These are phyloP conservation scores for Procambarus virginalis DNA, from an alignment of 1,140 invertebrate genomes.

Conservation along the genomic window DNA sequence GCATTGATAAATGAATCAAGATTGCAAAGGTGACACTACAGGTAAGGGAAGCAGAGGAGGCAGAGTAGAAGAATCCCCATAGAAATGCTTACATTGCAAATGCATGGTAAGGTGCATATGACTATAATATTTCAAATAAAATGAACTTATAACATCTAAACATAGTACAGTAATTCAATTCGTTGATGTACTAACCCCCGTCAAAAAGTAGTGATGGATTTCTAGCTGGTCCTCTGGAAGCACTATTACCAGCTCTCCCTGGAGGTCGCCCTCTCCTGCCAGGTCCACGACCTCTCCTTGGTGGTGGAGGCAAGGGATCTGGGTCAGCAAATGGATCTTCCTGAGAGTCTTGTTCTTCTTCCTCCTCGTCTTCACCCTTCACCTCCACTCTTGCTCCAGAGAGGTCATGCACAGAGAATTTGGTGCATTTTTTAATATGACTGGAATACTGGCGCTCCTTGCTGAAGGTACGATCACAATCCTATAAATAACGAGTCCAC, in stretches of 20 bases:
- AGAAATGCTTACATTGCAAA: too few species aligned
- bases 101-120: too few species aligned
- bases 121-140: too few species aligned
- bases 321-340: slow-evolving; percentile 69
- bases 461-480: slow-evolving; percentile 68
- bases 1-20: too few species aligned
- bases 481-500: slow-evolving; percentile 38
- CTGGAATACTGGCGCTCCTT: slow-evolving; percentile 67
- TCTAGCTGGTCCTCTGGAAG: neutral
- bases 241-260: slow-evolving; percentile 10
- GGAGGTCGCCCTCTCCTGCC: slow-evolving; percentile 53
- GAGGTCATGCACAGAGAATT: slow-evolving; percentile 66
- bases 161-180: too few species aligned
- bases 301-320: slow-evolving; percentile 31
- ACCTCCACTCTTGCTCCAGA: slow-evolving; percentile 36
- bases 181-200: slow-evolving; percentile 21
- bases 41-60: too few species aligned
- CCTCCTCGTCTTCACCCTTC: slow-evolving; percentile 54
- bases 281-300: slow-evolving; percentile 35
- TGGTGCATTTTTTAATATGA: slow-evolving; percentile 65
- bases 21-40: too few species aligned
- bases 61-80: too few species aligned
- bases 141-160: too few species aligned
- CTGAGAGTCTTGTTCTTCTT: slow-evolving; percentile 53
- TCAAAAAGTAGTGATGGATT: slow-evolving; percentile 43